Base-by-base conservation (phyloP, 1,140 invertebrate genomes). In the Drosophila kurseongensis region DNA sequence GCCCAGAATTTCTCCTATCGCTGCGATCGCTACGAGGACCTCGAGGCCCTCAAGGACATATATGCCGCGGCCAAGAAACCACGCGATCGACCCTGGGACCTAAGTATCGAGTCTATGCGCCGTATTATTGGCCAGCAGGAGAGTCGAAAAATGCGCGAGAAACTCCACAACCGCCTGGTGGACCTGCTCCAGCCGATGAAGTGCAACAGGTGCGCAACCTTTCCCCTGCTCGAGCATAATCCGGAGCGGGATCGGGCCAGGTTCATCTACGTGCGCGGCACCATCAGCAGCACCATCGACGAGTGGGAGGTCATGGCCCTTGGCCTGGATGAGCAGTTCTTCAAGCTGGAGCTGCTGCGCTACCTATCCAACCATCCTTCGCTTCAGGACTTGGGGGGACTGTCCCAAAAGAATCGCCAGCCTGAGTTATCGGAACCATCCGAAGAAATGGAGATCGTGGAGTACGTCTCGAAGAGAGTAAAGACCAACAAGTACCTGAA, bases 11-110 rank as follows among this genome's bases (percentile, higher is more conserved):
- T 57, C 0, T 84, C 76, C 8, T 88, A 79, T 38, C 55, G 55
- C 35, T 90, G 80, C 32, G 45, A 69, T 0, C 82, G 90, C 1
- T 91, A 72, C 42, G 80, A 75, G 9, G 90, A 91, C 50, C 40
- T 91, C 10, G 80, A 90, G 47, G 48, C 76, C 0, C 73, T 91
- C 0, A 91, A 88, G 59, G 60, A 78, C 2, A 14, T 91, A 0
- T 75, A 91, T 16, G 32, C 41, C 5, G 45, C 69, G 27, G 51
- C 83, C 2, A 91, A 91, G 38, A 91, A 84, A 32, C 85, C 90
- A 0, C 80, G 85, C 0, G 82, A 91, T 6, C 80, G 80, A 0
- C n/a, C 60, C 2, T 91, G 90, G 90, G 74, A 91, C 9, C 60
- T 78, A 3, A 44, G 18, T 3, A 44, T 91, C 6, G 58, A 78